Percentiles rank a stretch among this genome's conserved stretches.
Conservation (phyloP, 2,113 vertebrate species). For the Anarhynchus alexandrinus region DNA sequence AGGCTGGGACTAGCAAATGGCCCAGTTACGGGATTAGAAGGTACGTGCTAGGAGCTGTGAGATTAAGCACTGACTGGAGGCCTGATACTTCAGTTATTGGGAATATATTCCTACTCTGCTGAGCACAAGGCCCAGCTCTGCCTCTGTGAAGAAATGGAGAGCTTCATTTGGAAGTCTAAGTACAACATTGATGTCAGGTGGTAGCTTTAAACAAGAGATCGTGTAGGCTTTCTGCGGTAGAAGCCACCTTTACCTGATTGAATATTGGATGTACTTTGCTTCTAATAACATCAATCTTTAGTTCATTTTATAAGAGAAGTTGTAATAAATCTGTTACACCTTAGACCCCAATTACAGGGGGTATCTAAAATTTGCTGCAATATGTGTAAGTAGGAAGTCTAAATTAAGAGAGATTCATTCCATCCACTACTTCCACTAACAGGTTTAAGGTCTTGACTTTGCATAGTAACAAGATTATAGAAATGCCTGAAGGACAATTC, state of each 20-base stretch:
- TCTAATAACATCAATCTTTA: background rate
- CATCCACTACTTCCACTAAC: constrained; percentile 52
- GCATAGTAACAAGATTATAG: constrained; percentile 76
- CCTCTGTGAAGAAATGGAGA: background rate
- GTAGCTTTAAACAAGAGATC: background rate
- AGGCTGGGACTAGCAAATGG: background rate
- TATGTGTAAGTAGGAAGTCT: background rate
- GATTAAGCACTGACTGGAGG: background rate
- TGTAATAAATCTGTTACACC: constrained; percentile 63
- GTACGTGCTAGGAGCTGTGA: background rate
- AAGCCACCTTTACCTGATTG: background rate
- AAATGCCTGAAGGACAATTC: constrained; percentile 76
- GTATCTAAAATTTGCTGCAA: constrained; percentile 49
- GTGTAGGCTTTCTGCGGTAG: background rate
- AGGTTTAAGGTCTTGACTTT: constrained; percentile 75
- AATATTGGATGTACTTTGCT: background rate
- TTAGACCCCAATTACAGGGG: constrained; percentile 68
- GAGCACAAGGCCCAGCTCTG: background rate
- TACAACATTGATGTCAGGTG: background rate
- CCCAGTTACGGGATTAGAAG: background rate
- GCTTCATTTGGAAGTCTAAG: background rate
- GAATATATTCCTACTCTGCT: background rate
- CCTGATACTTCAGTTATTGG: background rate
- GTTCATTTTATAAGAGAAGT: constrained; percentile 28
- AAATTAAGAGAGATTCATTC: constrained; percentile 62